Percentiles rank a stretch among this genome's conserved stretches.
These are phyloP conservation scores for Micrasema longulum DNA, from an alignment of 1,140 invertebrate species.

Conservation along the genomic window DNA sequence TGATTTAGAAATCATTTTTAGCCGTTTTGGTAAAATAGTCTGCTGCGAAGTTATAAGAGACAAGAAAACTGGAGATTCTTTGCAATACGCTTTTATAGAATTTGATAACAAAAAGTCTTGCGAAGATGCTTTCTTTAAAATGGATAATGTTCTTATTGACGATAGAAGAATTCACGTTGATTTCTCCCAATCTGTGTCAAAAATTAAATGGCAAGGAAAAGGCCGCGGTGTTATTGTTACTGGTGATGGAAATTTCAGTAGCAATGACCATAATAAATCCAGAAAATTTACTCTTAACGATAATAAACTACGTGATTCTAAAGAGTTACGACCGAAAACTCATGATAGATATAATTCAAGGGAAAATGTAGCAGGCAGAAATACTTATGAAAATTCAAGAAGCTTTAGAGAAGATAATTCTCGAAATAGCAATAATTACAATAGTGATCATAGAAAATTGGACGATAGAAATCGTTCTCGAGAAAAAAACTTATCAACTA, in stretches of 20 bases:
- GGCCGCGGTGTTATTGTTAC: conserved; percentile 76
- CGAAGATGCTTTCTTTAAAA: conserved; percentile 99
- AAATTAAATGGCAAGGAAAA: conserved; percentile 89
- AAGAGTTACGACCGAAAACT: conserved; percentile 11
- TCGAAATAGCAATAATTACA: not conserved
- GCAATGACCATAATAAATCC: conserved; percentile 18
- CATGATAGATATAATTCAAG: conserved; percentile 14
- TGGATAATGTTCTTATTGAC: conserved; percentile 99
- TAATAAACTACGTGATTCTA: conserved; percentile 25
- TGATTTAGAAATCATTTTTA: conserved; percentile 98
- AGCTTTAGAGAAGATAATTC: not conserved
- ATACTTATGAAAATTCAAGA: conserved; percentile 11
- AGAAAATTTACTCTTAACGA: conserved; percentile 34
- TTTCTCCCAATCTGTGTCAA: conserved; percentile 98
- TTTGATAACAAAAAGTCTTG: conserved; percentile 95
- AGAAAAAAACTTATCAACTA: conserved; percentile 10
- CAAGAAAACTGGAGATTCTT: conserved; percentile 90
- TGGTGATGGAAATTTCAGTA: conserved; percentile 9
- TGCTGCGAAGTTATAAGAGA: conserved; percentile 98
- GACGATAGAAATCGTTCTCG: conserved; percentile 17
- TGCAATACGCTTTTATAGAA: conserved; percentile 99
- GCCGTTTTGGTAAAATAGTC: conserved; percentile 93
- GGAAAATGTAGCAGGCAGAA: conserved; percentile 17
- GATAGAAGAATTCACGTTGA: conserved; percentile 99
- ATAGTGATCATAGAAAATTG: conserved; percentile 34